Evolutionary conservation across 2,113 vertebrate genomes (phyloP), one percentile per base, ranked within the genome.

Genomic region (Falco punctatus): DNA sequence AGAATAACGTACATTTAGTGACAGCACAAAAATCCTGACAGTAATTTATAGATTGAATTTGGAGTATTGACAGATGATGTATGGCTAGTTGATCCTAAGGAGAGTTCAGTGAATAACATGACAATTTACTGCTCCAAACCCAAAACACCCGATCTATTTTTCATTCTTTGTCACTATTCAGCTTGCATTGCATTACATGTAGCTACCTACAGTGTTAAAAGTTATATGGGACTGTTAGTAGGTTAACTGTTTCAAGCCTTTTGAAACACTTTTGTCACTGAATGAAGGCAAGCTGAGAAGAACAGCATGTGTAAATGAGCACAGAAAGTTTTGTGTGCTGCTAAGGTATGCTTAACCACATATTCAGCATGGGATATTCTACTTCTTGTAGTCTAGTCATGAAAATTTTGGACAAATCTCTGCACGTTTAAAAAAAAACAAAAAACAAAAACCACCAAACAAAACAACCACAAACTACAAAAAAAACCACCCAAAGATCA

Each of bases 11-110:
- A 58, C 54, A 67, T 87, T 94, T 96, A 94, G 58, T 90, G 84
- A 77, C 70, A 94, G 71, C 54, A 79, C 44, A 84, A 42, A 88
- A 92, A 77, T 77, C 48, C 58, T 94, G 92, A 81, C 69, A 70
- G 74, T 93, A 92, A 96, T 96, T 96, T 97, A 74, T 94, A 93
- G 87, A 83, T 86, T 79, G 83, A 97, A 95, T 97, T 88, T 95
- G 62, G 65, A 80, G 23, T 83, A 88, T 61, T 95, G 94, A 94
- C 87, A 95, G 88, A 71, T 92, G 80, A 92, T 95, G 13, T 91
- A 95, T 86, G 65, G 86, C 81, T 90, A 58, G 54, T 80, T 87
- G 72, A 91, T 70, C 80, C 71, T 82, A 69, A 48, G 87, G 90
- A 96, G 86, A 48, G 57, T 91, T 90, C 87, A 88, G 0, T 57